These are phyloP conservation scores for Himalopsyche anomala DNA, from an alignment of 2,888 invertebrate species.

Conservation along the genomic window DNA sequence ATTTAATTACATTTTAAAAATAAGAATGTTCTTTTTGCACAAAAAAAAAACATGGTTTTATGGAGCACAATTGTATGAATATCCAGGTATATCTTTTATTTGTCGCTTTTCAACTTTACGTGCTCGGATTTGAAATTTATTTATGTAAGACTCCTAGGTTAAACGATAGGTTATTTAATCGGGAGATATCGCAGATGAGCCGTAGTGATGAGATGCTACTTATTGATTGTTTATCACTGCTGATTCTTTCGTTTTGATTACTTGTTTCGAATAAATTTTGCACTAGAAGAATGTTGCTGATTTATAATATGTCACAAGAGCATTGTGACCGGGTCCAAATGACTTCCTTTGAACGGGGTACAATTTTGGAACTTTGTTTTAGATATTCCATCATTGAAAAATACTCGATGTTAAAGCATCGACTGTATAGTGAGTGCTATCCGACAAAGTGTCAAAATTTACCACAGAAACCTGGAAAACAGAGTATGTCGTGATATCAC, in stretches of 20 bases:
- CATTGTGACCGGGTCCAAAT: slow-evolving; percentile 61
- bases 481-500: slow-evolving; percentile 61
- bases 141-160: slow-evolving; percentile 62
- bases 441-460: slow-evolving; percentile 38
- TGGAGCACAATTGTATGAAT: slow-evolving; percentile 60
- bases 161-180: slow-evolving; percentile 59
- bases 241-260: slow-evolving; percentile 47
- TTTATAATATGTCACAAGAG: slow-evolving; percentile 61
- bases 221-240: slow-evolving; percentile 47
- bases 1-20: slow-evolving; percentile 65
- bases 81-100: slow-evolving; percentile 60
- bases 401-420: neutral
- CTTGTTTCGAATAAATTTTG: slow-evolving; percentile 51
- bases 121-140: slow-evolving; percentile 63
- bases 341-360: slow-evolving; percentile 55
- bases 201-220: slow-evolving; percentile 52
- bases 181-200: slow-evolving; percentile 50
- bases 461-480: slow-evolving; percentile 55
- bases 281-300: slow-evolving; percentile 64
- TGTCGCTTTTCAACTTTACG: slow-evolving; percentile 60
- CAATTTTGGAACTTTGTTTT: slow-evolving; percentile 45
- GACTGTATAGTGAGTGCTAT: slow-evolving; percentile 8
- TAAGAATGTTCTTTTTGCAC: slow-evolving; percentile 63
- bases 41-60: slow-evolving; percentile 60
- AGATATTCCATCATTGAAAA: slow-evolving; percentile 13